Conservation (phyloP, 2,113 vertebrate genomes). For the Cisticola juncidis region DNA sequence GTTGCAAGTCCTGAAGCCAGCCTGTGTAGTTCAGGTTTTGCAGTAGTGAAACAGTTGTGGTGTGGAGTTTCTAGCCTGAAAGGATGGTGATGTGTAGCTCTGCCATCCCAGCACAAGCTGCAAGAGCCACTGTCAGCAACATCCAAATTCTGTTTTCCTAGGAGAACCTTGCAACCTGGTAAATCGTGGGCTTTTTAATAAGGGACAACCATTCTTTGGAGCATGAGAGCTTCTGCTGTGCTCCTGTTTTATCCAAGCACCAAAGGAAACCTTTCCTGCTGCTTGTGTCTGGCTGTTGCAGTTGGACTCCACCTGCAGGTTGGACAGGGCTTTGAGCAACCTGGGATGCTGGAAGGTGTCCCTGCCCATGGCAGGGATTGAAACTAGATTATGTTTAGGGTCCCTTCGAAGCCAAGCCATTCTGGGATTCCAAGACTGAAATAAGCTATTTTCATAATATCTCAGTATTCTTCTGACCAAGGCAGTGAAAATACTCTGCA, state of each 20-base stretch:
- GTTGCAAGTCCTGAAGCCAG: neutral
- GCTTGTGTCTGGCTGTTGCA: neutral
- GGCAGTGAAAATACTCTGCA: neutral
- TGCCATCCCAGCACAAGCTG: neutral
- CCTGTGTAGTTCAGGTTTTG: neutral
- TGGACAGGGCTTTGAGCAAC: neutral
- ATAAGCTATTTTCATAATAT: neutral
- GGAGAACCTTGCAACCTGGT: neutral
- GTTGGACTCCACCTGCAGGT: neutral
- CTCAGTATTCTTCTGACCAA: neutral
- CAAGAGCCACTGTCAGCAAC: neutral
- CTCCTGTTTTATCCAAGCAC: neutral
- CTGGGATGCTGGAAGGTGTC: neutral
- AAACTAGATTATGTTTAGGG: neutral
- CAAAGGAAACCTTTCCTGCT: neutral
- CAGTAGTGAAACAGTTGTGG: neutral
- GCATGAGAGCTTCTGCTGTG: neutral
- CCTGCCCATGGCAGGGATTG: neutral
- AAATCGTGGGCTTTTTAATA: neutral
- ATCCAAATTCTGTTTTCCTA: neutral
- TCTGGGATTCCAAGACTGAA: neutral
- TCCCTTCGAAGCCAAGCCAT: neutral
- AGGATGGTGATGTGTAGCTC: neutral
- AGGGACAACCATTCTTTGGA: fast-evolving
- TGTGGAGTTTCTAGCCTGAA: neutral